These are phyloP conservation scores for Tautogolabrus adspersus DNA, from an alignment of 2,113 vertebrate genomes.

Conservation along the genomic window DNA sequence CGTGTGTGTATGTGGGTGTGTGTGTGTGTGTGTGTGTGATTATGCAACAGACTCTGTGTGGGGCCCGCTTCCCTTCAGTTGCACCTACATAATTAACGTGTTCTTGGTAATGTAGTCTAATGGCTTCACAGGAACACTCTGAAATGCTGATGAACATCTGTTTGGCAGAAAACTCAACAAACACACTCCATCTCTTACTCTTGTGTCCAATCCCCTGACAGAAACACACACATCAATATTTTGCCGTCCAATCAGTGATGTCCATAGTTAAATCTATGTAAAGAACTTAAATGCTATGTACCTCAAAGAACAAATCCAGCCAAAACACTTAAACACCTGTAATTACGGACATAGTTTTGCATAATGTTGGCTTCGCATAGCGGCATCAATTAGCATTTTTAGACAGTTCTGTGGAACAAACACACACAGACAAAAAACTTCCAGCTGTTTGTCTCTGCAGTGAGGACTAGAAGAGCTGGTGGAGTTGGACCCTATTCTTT, in stretches of 20 bases:
- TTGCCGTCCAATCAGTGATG: conserved; percentile 4
- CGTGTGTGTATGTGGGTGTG: too few relatives aligned
- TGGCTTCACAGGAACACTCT: conserved; percentile 74
- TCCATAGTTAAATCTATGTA: conserved; percentile 9
- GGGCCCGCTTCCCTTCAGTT: conserved; percentile 18
- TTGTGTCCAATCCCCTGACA: conserved; percentile 4
- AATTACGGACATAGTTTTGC: conserved; percentile 47
- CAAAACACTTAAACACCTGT: conserved; percentile 22
- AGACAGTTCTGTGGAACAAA: conserved; percentile 5
- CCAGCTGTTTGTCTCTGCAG: conserved; percentile 17
- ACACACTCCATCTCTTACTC: neutral
- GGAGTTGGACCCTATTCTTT: neutral
- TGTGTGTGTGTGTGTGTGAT: conserved; percentile 15
- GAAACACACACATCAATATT: conserved; percentile 16
- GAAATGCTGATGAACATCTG: conserved; percentile 82
- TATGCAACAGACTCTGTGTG: neutral
- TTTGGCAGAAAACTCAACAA: conserved; percentile 56
- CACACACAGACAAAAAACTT: conserved; percentile 5
- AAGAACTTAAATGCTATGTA: conserved; percentile 25
- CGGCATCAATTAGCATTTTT: conserved; percentile 36
- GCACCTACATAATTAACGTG: conserved; percentile 72
- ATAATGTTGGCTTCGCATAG: neutral
- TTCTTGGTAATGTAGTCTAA: conserved; percentile 74
- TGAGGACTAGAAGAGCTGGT: neutral
- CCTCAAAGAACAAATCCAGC: conserved; percentile 25